A percentile compares a stretch with the other conserved stretches of the same genome.
These are phyloP conservation scores for Ophion slaviceki DNA, from an alignment of 2,888 invertebrate genomes.

Conservation along the genomic window DNA sequence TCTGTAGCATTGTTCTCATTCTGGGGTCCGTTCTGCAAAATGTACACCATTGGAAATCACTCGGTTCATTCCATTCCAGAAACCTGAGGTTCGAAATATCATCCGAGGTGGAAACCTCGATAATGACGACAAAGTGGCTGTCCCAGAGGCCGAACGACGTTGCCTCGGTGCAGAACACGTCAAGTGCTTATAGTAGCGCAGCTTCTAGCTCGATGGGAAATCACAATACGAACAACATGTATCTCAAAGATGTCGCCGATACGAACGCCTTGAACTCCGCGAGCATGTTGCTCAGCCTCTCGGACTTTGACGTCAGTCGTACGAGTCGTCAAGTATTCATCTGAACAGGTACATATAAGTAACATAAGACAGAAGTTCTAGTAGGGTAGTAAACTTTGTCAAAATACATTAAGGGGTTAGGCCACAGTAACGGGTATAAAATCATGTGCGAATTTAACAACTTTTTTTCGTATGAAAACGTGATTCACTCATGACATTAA, in stretches of 20 bases:
- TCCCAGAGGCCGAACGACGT: slow-evolving; percentile 78
- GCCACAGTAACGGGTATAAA: no score
- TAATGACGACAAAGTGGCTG: slow-evolving; percentile 80
- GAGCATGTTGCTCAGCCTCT: slow-evolving; percentile 80
- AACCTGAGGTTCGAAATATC: slow-evolving; percentile 79
- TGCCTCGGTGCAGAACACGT: slow-evolving; percentile 81
- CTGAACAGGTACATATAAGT: slow-evolving; percentile 64
- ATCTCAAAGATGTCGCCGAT: slow-evolving; percentile 77
- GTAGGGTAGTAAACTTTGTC: background rate
- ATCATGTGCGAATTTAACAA: no score
- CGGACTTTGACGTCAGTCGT: slow-evolving; percentile 81
- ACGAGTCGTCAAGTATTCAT: slow-evolving; percentile 81
- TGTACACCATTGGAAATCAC: background rate
- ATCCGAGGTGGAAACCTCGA: slow-evolving; percentile 78
- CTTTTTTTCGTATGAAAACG: no score
- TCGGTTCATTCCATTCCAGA: slow-evolving; percentile 68
- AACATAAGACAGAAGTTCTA: background rate
- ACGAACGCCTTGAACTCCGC: slow-evolving; percentile 78
- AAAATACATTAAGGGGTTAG: no score
- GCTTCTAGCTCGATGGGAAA: slow-evolving; percentile 82
- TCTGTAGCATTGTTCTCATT: background rate
- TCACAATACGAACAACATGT: slow-evolving; percentile 79
- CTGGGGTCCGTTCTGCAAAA: background rate
- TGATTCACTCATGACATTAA: no score
- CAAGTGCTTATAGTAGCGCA: slow-evolving; percentile 82